These are phyloP conservation scores for Tachina fera DNA, from an alignment of 2,888 invertebrate species.

Conservation along the genomic window DNA sequence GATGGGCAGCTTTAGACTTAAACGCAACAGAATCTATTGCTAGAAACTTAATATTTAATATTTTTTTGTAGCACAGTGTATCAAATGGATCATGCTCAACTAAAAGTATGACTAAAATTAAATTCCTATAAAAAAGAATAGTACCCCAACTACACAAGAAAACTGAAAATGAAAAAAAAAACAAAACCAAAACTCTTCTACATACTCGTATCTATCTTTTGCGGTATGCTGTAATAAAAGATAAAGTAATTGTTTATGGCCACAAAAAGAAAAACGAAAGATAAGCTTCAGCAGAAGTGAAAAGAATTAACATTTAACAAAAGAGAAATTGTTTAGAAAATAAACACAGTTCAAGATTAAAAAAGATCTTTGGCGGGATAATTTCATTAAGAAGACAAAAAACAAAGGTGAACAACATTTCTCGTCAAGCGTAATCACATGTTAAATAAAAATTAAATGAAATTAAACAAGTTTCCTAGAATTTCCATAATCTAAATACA, in stretches of 20 bases:
- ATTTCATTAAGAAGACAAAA: constrained; percentile 11
- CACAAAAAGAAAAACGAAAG: constrained; percentile 1
- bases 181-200: background rate
- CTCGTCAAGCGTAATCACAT: constrained; percentile 19
- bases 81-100: constrained; percentile 32
- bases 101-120: constrained; percentile 16
- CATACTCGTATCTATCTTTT: constrained; percentile 49
- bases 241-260: constrained; percentile 33
- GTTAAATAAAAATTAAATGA: constrained; percentile 26
- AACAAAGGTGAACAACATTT: constrained; percentile 9
- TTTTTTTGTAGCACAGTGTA: background rate
- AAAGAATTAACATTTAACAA: background rate
- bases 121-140: constrained; percentile 30
- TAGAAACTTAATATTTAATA: too few relatives aligned
- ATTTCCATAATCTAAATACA: background rate
- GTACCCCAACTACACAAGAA: background rate
- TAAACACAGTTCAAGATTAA: constrained; percentile 41
- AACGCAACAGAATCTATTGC: too few relatives aligned
- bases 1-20: too few relatives aligned
- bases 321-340: constrained; percentile 48
- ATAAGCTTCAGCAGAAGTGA: constrained; percentile 30
- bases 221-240: constrained; percentile 49
- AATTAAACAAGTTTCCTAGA: constrained; percentile 29
- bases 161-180: background rate
- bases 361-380: constrained; percentile 46